Percentiles rank a stretch among this genome's conserved stretches.
These are phyloP conservation scores for Macquaria australasica DNA, from an alignment of 2,113 vertebrate species.

Conservation along the genomic window DNA sequence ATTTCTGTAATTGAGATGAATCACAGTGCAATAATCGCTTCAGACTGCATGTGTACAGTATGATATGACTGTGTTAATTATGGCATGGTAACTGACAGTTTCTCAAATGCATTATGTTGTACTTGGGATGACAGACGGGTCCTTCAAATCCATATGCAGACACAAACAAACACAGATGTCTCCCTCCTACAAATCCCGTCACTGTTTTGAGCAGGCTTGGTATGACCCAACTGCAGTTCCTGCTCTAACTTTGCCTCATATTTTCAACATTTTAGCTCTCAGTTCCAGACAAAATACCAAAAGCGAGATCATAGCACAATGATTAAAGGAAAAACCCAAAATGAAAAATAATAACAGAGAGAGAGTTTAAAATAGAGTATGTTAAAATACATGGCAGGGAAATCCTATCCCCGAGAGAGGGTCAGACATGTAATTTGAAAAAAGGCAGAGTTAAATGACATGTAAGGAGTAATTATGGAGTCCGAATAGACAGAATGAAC, in stretches of 20 bases:
- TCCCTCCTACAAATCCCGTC: background rate
- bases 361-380: constrained; percentile 83
- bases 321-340: constrained; percentile 85
- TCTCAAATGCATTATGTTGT: background rate
- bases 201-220: background rate
- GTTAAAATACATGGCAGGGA: constrained; percentile 82
- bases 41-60: background rate
- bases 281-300: constrained; percentile 80
- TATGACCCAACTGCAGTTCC: constrained; percentile 17
- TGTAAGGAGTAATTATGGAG: constrained; percentile 85
- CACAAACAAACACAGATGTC: background rate
- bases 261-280: constrained; percentile 60
- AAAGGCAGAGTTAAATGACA: constrained; percentile 78
- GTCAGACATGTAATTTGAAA: constrained; percentile 87
- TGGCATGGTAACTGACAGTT: background rate
- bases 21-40: constrained; percentile 16
- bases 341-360: constrained; percentile 87
- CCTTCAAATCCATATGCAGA: constrained; percentile 12
- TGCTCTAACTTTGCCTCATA: constrained; percentile 36
- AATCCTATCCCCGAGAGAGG: constrained; percentile 81
- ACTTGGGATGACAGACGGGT: background rate
- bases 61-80: constrained; percentile 5
- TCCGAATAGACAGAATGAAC: constrained; percentile 79
- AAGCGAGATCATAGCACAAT: constrained; percentile 72
- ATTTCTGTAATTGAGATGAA: constrained; percentile 37